Conservation (phyloP, 2,113 vertebrate species). For the Micronycteris hirsuta region DNA sequence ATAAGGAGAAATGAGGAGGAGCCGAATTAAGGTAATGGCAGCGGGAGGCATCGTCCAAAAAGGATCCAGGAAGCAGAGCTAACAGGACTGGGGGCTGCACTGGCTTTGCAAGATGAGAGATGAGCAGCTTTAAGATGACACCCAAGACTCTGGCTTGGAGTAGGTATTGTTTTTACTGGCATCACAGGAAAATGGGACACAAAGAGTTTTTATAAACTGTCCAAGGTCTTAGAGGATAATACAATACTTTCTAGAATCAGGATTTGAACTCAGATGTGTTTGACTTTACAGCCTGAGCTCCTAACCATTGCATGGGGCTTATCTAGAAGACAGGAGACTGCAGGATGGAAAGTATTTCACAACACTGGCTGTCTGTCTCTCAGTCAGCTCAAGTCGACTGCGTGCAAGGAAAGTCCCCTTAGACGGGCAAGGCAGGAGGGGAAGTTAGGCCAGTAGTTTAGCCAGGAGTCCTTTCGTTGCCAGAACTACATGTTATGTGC, state of each 20-base stretch:
- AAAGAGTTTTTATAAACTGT: background rate
- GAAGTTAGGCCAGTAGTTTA: background rate
- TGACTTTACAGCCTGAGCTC: background rate
- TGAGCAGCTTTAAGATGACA: background rate
- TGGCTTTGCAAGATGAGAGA: background rate
- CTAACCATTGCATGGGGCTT: background rate
- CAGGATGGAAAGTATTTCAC: slow-evolving; percentile 46
- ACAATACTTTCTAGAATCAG: background rate
- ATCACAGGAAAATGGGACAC: background rate
- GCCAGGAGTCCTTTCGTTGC: background rate
- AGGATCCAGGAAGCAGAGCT: background rate
- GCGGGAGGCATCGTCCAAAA: background rate
- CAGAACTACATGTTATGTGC: background rate
- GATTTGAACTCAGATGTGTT: background rate
- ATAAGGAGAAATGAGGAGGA: background rate
- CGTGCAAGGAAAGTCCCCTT: slow-evolving; percentile 25
- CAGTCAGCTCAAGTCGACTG: background rate
- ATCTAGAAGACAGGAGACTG: background rate
- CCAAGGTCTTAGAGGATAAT: background rate
- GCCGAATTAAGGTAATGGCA: background rate
- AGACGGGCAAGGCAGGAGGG: background rate
- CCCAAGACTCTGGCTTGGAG: background rate
- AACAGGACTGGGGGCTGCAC: background rate
- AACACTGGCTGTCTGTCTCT: background rate
- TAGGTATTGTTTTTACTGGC: background rate